Evolutionary conservation across 2,113 vertebrate genomes (phyloP), one percentile per base, ranked within the genome.

Genomic region (Epinephelus fuscoguttatus): DNA sequence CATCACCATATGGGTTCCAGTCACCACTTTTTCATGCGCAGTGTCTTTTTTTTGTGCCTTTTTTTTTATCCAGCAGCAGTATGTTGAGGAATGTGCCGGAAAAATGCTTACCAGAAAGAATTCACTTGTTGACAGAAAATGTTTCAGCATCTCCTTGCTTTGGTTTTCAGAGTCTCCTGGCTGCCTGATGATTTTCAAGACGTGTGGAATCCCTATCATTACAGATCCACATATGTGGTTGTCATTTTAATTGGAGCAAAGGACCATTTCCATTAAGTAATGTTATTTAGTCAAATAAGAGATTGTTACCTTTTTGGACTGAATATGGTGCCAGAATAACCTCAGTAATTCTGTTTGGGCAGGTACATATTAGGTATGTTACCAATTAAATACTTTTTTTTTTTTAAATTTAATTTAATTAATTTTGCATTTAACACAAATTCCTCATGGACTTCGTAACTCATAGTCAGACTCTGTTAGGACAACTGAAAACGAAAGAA

Each of bases 1-100:
- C 77, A 82, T 89, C 84, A 64, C 80, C 93, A 94, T 94, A 62
- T 94, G 94, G 86, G 53, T 66, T 17, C 91, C 93, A 93, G 86
- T 91, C 72, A 76, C 72, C 70, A 59, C 82, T 74, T 69, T 67
- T 73, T 80, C 49, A 53, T 66, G 71, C 78, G 53, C 56, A 61
- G 14, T 75, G 45, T 82, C 12, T 27, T 70, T 82, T 82, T 40
- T 45, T 37, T 52, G 33, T 37, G 5, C 33, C 33, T 19, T 50
- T 59, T 55, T 50, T 59, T 55, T 81, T 25, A 47, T 75, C 47
- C 21, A 52, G 69, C 64, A 73, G 74, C 73, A 55, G 66, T 42
- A 52, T 77, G 50, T 72, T 18, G 71, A 81, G 40, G 57, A 84
- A 87, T 78, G 56, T 50, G 57, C 23, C 15, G 11, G 64, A 67